Conservation (phyloP, 2,113 vertebrate genomes). For the Oreochromis niloticus region DNA sequence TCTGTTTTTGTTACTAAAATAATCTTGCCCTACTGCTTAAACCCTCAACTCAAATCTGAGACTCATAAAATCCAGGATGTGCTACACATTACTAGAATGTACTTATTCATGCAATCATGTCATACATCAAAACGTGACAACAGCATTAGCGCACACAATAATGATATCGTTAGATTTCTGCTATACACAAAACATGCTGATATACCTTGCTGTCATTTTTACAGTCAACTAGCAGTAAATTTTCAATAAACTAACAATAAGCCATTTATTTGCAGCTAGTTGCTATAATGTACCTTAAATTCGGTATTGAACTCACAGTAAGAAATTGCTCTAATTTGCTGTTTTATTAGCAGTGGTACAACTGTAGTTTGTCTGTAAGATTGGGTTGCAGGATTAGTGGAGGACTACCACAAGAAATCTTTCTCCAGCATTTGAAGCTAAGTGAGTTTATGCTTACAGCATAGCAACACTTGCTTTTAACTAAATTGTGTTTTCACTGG, state of each 20-base stretch:
- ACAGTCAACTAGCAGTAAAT: not conserved
- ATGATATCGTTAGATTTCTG: not conserved
- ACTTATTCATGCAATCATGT: not conserved
- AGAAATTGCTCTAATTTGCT: not conserved
- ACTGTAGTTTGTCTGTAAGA: not conserved
- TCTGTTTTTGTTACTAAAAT: not conserved
- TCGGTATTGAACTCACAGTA: not conserved
- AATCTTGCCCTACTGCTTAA: not conserved
- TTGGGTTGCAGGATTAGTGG: not conserved
- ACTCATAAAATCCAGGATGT: not conserved
- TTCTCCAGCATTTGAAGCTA: not conserved
- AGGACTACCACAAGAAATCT: not conserved
- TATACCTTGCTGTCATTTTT: not conserved
- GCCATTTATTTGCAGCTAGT: not conserved
- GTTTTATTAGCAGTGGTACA: not conserved
- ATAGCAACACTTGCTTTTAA: not conserved
- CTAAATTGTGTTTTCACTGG: not conserved
- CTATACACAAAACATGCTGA: not conserved
- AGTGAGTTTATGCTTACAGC: not conserved
- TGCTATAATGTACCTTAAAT: not conserved
- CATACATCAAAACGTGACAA: not conserved
- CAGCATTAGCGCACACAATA: not conserved
- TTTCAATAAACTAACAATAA: not conserved
- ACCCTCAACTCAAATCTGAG: not conserved
- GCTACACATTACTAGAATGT: not conserved